A percentile compares a stretch with the other conserved stretches of the same genome.
Evolutionary conservation across 2,113 vertebrate genomes (phyloP).

Genomic region (Nyctibius bracteatus): DNA sequence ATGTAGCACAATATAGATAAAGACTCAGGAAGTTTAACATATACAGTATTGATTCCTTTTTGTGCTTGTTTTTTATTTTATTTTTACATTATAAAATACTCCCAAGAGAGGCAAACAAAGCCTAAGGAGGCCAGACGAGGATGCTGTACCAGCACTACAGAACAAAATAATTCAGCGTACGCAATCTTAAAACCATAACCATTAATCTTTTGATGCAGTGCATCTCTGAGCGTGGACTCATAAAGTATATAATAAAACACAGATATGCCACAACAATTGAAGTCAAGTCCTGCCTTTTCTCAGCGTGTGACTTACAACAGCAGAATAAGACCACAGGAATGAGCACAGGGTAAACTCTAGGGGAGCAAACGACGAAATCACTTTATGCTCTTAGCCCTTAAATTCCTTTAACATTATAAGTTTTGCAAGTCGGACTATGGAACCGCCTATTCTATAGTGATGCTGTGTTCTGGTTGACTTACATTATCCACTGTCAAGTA

Average conservation of each 20-base stretch:
- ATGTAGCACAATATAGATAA: not conserved
- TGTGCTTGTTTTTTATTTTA: constrained; percentile 43
- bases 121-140: not conserved
- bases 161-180: constrained; percentile 33
- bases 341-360: not conserved
- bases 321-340: not conserved
- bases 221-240: constrained; percentile 18
- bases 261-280: not conserved
- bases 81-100: constrained; percentile 36
- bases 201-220: constrained; percentile 35
- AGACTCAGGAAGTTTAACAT: constrained; percentile 16
- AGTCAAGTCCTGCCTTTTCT: constrained; percentile 21
- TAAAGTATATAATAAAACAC: constrained; percentile 33
- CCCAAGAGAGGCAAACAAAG: constrained; percentile 4
- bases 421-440: not conserved
- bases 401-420: not conserved
- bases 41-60: not conserved
- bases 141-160: constrained; percentile 31
- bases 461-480: not conserved
- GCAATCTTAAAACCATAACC: constrained; percentile 47
- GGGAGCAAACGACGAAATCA: not conserved
- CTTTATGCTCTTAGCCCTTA: not conserved
- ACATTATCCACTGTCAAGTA: not conserved
- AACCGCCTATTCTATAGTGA: not conserved
- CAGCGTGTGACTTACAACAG: not conserved